Percentiles rank a stretch among this genome's conserved stretches.
phyloP scores from a whole-genome alignment of 2,113 vertebrate genomes.

The Hydrochoerus hydrochaeris region DNA sequence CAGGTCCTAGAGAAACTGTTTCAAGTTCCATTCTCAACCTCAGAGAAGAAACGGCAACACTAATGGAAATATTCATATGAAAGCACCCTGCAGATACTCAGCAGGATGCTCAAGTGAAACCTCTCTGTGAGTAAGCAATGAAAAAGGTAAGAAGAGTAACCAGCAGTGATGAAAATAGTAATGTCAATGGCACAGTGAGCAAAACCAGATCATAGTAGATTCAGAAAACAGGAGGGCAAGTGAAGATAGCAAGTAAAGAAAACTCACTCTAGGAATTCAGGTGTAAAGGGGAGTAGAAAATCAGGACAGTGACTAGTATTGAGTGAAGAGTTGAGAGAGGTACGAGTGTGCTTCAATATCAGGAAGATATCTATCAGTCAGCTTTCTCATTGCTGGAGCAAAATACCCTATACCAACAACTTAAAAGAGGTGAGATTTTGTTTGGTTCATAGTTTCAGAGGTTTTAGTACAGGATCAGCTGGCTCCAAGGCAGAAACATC shows the following conservation, averaged over 20 bases:
- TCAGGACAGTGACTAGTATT: not conserved
- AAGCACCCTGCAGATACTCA: not conserved
- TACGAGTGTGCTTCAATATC: not conserved
- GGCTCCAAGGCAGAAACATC: not conserved
- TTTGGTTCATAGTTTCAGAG: not conserved
- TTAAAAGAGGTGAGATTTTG: not conserved
- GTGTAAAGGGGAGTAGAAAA: not conserved
- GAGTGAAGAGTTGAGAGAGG: not conserved
- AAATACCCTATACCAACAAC: not conserved
- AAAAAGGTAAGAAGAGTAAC: not conserved
- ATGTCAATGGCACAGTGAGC: not conserved
- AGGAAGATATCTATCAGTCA: not conserved
- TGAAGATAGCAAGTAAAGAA: not conserved
- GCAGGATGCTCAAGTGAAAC: not conserved
- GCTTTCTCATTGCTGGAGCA: not conserved
- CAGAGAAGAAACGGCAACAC: not conserved
- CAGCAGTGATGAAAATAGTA: not conserved
- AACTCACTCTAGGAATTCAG: not conserved
- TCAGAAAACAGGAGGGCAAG: not conserved
- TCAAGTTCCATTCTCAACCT: slow-evolving; percentile 4
- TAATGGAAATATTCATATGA: no score
- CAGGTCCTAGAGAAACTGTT: not conserved
- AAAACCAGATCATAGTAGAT: not conserved
- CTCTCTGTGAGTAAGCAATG: not conserved
- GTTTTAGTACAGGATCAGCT: not conserved